Conservation (phyloP, 2,113 vertebrate species). For the Oryzias curvinotus region DNA sequence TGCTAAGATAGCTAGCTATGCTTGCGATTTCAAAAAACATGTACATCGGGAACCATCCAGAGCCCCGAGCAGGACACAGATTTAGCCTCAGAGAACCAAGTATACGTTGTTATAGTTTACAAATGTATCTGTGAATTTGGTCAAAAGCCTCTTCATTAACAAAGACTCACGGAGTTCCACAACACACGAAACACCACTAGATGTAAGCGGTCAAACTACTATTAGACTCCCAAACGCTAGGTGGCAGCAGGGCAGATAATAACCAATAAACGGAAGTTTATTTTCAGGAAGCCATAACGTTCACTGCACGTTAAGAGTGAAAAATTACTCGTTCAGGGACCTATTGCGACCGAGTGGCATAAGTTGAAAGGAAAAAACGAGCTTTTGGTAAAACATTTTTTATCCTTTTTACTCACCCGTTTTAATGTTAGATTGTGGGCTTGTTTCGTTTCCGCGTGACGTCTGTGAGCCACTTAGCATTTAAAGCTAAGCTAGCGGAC, state of each 20-base stretch:
- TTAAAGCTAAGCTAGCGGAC: constrained; percentile 40
- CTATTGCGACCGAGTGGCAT: no score
- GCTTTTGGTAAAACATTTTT: no score
- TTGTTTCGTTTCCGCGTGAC: constrained; percentile 6
- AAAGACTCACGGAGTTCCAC: neutral
- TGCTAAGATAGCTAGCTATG: constrained; percentile 38
- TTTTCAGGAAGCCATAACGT: constrained; percentile 17
- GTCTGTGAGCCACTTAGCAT: constrained; percentile 14
- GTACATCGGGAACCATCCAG: constrained; percentile 27
- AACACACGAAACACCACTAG: constrained; percentile 11
- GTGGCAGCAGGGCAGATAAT: constrained; percentile 3
- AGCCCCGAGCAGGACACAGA: neutral
- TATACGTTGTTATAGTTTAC: neutral
- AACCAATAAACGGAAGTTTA: constrained; percentile 14
- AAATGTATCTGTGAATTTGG: neutral
- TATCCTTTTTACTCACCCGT: neutral
- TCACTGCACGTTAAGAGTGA: constrained; percentile 14
- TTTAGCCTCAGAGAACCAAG: neutral
- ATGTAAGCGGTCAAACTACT: constrained; percentile 2
- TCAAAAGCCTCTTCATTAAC: constrained; percentile 23
- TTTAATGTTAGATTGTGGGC: neutral
- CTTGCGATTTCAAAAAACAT: constrained; percentile 13
- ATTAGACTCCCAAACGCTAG: constrained; percentile 24
- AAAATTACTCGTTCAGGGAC: no score
- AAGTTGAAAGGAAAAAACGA: no score